Base-by-base conservation (phyloP, 2,888 invertebrate species). In the Melanotus villosus region DNA sequence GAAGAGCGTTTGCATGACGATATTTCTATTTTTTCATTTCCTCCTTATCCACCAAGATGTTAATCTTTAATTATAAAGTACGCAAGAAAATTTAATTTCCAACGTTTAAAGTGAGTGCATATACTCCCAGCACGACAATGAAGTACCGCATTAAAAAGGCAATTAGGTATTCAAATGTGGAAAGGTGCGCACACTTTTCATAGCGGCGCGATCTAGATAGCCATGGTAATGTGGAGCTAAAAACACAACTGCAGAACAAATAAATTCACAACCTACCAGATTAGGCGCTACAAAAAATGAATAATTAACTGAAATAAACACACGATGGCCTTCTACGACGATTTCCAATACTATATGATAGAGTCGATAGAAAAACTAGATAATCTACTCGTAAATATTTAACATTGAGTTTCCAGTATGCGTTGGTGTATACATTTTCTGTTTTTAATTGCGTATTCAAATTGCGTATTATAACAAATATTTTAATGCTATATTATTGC, bases 81-180 rank as follows among this genome's bases (percentile, higher is more conserved):
- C 58, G 57, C 43, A 65, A 66, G 68, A 70, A 72, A 70, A 72
- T 72, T 72, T 41, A 70, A 70, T 70, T 72, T 72, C 54, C 56
- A 65, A 41, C 50, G 50, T 65, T 70, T 70, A 70, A 57, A 70
- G 60, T 54, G 60, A 70, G 60, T 70, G 62, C 50, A 70, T 66
- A 63, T 43, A 65, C 65, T 69, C 59, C 52, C 57, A 43, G 54
- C 59, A 69, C 65, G 68, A 69, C 68, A 69, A 69, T 69, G 68
- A 69, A 69, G 65, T 65, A 60, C 65, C 62, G 65, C 60, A 70
- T 70, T 70, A 70, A 70, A 65, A 62, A 70, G 59, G 70, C 70
- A 70, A 70, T 73, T 73, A 73, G 71, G 68, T 73, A 73, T 73
- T 73, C 73, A 73, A 73, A 73, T 71, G 71, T 68, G 71, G 62